phyloP scores from a whole-genome alignment of 2,888 invertebrate species.

The Conomelus anceps region DNA sequence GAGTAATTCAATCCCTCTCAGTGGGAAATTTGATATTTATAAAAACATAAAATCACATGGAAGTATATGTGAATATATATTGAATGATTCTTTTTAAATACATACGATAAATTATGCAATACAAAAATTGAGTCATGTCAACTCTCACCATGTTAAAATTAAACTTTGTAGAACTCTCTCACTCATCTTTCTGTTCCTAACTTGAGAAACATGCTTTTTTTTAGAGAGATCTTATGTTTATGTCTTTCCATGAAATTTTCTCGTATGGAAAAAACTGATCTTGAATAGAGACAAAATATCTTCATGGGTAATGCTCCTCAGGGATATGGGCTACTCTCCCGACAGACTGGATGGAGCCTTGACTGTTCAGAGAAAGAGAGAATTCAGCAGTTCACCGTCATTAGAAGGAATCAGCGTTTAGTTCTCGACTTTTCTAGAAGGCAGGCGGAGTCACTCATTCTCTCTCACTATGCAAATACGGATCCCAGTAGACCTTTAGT shows the following conservation, averaged over 20 bases:
- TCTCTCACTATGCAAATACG: neutral
- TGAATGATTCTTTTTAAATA: too few relatives aligned
- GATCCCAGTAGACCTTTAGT: neutral
- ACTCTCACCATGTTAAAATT: too few relatives aligned
- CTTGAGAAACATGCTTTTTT: neutral
- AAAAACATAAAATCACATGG: too few relatives aligned
- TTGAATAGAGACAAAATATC: neutral
- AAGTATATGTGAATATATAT: too few relatives aligned
- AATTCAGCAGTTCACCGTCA: neutral
- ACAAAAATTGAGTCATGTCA: too few relatives aligned
- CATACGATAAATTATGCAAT: too few relatives aligned
- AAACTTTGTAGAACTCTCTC: too few relatives aligned
- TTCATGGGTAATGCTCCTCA: neutral
- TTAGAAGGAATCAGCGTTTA: neutral
- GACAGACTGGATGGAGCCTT: neutral
- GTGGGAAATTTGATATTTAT: too few relatives aligned
- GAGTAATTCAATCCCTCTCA: too few relatives aligned
- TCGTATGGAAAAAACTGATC: neutral
- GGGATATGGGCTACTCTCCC: neutral
- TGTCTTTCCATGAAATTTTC: neutral
- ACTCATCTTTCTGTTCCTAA: neutral
- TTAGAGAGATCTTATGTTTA: neutral
- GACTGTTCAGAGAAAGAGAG: neutral
- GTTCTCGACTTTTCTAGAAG: neutral
- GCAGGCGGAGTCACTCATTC: neutral